Percentiles rank a stretch among this genome's conserved stretches.
These are phyloP conservation scores for Anisognathus igniventris DNA, from an alignment of 2,797 vertebrate genomes.

Conservation along the genomic window DNA sequence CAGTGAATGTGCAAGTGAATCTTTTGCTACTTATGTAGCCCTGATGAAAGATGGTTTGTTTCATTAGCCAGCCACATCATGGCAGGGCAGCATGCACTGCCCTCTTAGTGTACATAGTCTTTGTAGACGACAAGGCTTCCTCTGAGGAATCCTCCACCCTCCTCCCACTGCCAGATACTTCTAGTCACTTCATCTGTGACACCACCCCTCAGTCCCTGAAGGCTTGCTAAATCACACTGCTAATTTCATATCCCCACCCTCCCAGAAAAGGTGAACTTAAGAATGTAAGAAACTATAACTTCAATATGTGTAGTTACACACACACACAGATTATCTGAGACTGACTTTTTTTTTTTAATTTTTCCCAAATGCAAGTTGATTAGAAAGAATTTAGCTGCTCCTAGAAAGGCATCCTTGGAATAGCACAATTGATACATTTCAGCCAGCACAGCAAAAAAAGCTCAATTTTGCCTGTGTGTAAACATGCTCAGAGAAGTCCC, in stretches of 20 bases:
- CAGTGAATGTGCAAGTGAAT: neutral
- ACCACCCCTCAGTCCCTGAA: neutral
- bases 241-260: neutral
- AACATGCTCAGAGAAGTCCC: neutral
- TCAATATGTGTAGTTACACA: neutral
- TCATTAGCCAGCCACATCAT: neutral
- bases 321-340: neutral
- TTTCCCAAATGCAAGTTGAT: neutral
- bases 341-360: neutral
- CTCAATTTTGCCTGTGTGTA: neutral
- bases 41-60: neutral
- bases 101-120: rapidly evolving
- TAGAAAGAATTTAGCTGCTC: neutral
- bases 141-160: neutral
- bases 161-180: neutral
- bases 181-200: neutral
- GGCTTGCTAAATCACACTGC: neutral
- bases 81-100: neutral
- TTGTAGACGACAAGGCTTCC: neutral
- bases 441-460: neutral
- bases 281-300: neutral
- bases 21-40: neutral
- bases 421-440: neutral
- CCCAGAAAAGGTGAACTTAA: neutral
- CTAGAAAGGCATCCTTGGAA: neutral